phyloP scores from a whole-genome alignment of 37 sponge, comb jelly and placozoan genomes.

The Mnemiopsis leidyi region DNA sequence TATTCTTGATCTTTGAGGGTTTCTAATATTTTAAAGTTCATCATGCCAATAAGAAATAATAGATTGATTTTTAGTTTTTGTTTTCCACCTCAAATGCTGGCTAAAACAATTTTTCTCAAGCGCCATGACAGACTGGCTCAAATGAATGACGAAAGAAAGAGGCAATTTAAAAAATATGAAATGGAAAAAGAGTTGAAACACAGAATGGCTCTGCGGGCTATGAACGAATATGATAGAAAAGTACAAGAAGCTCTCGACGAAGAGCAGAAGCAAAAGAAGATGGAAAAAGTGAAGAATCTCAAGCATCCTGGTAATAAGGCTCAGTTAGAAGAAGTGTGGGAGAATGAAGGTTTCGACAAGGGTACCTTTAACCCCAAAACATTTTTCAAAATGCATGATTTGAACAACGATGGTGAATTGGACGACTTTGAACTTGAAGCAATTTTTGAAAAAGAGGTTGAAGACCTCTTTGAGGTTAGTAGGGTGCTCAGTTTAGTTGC shows the following conservation, averaged over 20 bases:
- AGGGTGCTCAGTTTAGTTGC: too few relatives aligned
- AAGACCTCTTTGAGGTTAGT: conserved; percentile 58
- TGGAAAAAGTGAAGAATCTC: background rate
- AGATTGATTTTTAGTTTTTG: too few relatives aligned
- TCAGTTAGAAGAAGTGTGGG: conserved; percentile 64
- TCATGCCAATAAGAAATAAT: too few relatives aligned
- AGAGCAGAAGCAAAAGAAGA: conserved; percentile 11
- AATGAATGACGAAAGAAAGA: conserved; percentile 24
- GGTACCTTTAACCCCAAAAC: conserved; percentile 62
- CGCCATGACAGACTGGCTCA: background rate
- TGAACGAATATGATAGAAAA: conserved; percentile 61
- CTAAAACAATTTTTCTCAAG: too few relatives aligned
- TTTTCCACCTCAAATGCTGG: too few relatives aligned
- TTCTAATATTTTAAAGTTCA: too few relatives aligned
- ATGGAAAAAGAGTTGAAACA: conserved; percentile 65
- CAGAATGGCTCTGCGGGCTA: conserved; percentile 49
- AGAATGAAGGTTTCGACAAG: conserved; percentile 66
- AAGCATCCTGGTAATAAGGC: conserved; percentile 50
- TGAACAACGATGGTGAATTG: conserved; percentile 36
- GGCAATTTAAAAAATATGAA: conserved; percentile 21
- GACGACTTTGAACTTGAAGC: conserved; percentile 66
- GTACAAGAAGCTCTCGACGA: conserved; percentile 39
- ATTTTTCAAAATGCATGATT: conserved; percentile 68
- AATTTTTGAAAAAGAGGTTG: conserved; percentile 52
- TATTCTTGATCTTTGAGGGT: too few relatives aligned